A percentile compares a stretch with the other conserved stretches of the same genome.
Conservation (phyloP, 1,140 invertebrate genomes). For the Bombus turneri region DNA sequence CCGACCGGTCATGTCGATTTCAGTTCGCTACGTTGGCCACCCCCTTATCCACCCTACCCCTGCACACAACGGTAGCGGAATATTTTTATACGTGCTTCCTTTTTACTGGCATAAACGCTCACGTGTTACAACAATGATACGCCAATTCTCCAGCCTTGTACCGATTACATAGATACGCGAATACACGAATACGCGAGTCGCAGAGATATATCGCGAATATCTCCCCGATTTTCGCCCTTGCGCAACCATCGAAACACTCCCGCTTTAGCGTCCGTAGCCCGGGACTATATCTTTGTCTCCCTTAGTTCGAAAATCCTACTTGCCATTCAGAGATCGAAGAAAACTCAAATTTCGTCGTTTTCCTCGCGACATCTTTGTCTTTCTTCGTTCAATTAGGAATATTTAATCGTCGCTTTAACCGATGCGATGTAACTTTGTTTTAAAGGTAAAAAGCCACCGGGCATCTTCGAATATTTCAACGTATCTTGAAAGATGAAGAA, state of each 20-base stretch:
- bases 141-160: slow-evolving; percentile 26
- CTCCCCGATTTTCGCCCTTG: background rate
- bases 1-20: slow-evolving; percentile 81
- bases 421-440: no score
- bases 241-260: background rate
- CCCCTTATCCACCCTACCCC: slow-evolving; percentile 49
- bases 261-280: no score
- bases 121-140: slow-evolving; percentile 28
- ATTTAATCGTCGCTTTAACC: no score
- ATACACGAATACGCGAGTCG: background rate
- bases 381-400: no score
- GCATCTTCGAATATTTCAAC: no score
- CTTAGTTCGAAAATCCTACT: no score
- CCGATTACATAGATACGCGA: slow-evolving; percentile 57
- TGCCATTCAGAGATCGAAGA: no score
- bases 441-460: no score
- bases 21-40: slow-evolving; percentile 54
- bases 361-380: no score
- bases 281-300: no score
- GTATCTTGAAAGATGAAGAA: no score
- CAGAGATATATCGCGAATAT: background rate
- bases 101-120: slow-evolving; percentile 61
- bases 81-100: slow-evolving; percentile 61
- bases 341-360: no score
- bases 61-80: slow-evolving; percentile 50